Percentiles rank a stretch among this genome's conserved stretches.
Evolutionary conservation across 2,797 vertebrate species (phyloP).

Genomic region (Bradypodion pumilum): DNA sequence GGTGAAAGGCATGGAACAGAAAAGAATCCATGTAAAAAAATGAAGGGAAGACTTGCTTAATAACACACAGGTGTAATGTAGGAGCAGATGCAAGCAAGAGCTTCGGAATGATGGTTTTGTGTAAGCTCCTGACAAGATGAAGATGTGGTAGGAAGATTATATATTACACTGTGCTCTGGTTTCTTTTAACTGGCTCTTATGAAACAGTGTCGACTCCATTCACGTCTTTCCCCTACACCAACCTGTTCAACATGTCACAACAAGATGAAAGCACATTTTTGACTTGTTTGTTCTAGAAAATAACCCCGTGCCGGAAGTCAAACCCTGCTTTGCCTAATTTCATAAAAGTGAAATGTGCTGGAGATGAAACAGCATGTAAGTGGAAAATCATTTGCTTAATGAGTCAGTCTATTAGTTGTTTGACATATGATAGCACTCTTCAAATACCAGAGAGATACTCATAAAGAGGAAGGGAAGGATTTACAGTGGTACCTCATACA

Average conservation of each 20-base stretch:
- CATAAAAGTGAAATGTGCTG: not conserved
- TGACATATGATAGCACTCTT: not conserved
- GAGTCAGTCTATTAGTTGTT: not conserved
- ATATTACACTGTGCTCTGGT: conserved; percentile 19
- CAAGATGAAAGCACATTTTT: not conserved
- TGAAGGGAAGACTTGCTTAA: conserved; percentile 54
- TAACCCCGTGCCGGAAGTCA: not conserved
- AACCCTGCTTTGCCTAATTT: not conserved
- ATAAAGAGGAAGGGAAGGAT: no score
- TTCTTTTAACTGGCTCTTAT: conserved; percentile 32
- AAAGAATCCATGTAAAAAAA: conserved; percentile 50
- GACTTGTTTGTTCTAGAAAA: not conserved
- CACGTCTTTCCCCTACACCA: not conserved
- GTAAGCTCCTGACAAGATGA: conserved; percentile 47
- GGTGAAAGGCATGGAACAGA: conserved; percentile 46
- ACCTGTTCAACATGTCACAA: not conserved
- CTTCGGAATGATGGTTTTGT: conserved; percentile 32
- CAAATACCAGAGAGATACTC: no score
- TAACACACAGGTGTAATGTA: conserved; percentile 37
- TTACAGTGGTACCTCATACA: no score
- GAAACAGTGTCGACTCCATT: not conserved
- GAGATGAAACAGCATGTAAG: not conserved
- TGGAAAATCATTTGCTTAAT: not conserved
- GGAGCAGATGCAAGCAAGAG: conserved; percentile 39
- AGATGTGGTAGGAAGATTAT: not conserved